Evolutionary conservation across 2,113 vertebrate species (phyloP).

Genomic region (Notothenia rossii): DNA sequence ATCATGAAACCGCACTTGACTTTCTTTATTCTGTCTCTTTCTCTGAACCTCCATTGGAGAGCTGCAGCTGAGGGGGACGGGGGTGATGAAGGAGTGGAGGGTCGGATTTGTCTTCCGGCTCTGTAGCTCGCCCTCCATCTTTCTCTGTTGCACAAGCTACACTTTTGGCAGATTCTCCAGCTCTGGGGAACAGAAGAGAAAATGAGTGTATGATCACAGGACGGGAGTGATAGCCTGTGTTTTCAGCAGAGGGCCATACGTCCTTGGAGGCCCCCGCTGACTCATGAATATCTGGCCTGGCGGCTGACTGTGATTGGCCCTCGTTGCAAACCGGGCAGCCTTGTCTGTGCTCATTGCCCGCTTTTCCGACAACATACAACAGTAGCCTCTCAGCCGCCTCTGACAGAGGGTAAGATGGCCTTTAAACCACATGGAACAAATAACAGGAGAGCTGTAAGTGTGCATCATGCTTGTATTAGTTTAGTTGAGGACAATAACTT

Average conservation of each 20-base stretch:
- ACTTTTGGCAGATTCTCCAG: conserved; percentile 50
- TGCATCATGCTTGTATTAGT: conserved; percentile 34
- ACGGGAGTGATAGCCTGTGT: conserved; percentile 43
- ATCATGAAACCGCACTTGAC: conserved; percentile 44
- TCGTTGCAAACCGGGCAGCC: conserved; percentile 47
- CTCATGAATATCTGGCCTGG: conserved; percentile 59
- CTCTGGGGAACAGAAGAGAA: conserved; percentile 36
- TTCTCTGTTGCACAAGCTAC: neutral
- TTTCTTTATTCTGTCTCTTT: conserved; percentile 22
- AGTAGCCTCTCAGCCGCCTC: conserved; percentile 38
- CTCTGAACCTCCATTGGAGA: neutral
- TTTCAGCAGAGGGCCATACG: conserved; percentile 44
- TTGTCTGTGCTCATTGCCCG: conserved; percentile 46
- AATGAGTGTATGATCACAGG: conserved; percentile 49
- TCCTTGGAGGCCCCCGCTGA: conserved; percentile 64
- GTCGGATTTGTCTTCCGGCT: neutral
- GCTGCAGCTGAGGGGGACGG: conserved; percentile 2
- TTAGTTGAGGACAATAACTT: conserved; percentile 49
- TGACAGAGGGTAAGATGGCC: conserved; percentile 25
- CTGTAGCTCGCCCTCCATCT: neutral
- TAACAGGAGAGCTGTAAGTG: conserved; percentile 29
- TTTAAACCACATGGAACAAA: conserved; percentile 46
- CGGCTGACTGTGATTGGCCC: conserved; percentile 55
- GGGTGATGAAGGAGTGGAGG: neutral
- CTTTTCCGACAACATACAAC: conserved; percentile 22